These are phyloP conservation scores for Takifugu rubripes DNA, from an alignment of 2,797 vertebrate species.

Conservation along the genomic window DNA sequence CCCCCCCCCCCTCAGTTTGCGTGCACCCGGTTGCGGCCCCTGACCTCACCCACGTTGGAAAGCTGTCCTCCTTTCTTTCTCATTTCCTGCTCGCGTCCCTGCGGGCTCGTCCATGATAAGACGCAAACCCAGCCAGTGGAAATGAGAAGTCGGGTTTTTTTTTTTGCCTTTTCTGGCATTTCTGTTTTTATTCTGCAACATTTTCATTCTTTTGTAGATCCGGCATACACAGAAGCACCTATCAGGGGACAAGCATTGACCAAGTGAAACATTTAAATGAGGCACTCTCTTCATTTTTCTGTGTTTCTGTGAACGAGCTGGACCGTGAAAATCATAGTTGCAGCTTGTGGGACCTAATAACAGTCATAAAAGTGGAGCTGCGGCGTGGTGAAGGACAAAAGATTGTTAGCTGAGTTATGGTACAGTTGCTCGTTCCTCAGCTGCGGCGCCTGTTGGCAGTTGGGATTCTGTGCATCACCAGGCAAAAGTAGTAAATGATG, in stretches of 20 bases:
- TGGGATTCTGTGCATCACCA: constrained; percentile 3
- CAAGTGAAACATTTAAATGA: constrained; percentile 68
- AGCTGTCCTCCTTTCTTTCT: neutral
- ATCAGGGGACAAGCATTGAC: constrained; percentile 55
- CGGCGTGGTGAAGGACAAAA: constrained; percentile 21
- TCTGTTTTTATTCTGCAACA: constrained; percentile 2
- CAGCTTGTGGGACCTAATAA: constrained; percentile 41
- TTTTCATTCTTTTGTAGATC: constrained; percentile 39
- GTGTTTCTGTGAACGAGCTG: constrained; percentile 26
- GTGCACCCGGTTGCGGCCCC: too few relatives aligned
- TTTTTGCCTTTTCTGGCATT: constrained; percentile 14
- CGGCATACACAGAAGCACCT: constrained; percentile 37
- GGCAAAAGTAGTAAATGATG: constrained; percentile 2
- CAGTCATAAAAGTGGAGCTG: constrained; percentile 30
- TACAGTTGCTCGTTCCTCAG: constrained; percentile 17
- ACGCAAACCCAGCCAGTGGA: constrained; percentile 50
- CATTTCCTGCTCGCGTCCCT: constrained; percentile 8
- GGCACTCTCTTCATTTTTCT: constrained; percentile 33
- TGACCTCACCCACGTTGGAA: too few relatives aligned
- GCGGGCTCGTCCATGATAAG: constrained; percentile 25
- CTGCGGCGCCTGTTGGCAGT: neutral
- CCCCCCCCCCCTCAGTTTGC: neutral
- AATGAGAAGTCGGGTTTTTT: constrained; percentile 51
- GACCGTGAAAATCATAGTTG: constrained; percentile 26
- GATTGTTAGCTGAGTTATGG: constrained; percentile 23